Conservation (phyloP, 1,140 invertebrate genomes). For the Diorhabda elongata region DNA sequence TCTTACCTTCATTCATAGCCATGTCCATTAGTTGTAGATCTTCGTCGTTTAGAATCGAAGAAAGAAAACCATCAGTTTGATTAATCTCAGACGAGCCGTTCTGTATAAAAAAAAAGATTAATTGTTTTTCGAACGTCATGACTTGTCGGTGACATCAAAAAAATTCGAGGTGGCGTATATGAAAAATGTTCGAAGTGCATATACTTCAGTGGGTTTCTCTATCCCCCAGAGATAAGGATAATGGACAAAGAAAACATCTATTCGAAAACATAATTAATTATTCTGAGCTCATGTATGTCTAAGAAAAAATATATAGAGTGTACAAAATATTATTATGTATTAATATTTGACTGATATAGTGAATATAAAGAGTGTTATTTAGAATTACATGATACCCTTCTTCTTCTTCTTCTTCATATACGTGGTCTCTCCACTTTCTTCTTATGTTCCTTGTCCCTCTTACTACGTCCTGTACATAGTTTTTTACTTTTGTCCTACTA, state of each 20-base stretch:
- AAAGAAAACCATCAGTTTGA: conserved; percentile 78
- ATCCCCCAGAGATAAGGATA: neutral
- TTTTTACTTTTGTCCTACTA: too few species aligned
- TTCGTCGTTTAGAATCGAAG: conserved; percentile 81
- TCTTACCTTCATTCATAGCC: conserved; percentile 76
- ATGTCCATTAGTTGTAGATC: conserved; percentile 86
- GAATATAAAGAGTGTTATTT: too few species aligned
- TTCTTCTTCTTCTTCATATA: too few species aligned
- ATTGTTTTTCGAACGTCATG: conserved; percentile 9
- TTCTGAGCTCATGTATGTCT: too few species aligned
- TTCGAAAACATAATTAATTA: neutral
- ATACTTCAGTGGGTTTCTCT: conserved; percentile 1
- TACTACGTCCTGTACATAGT: too few species aligned
- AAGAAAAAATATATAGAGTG: too few species aligned
- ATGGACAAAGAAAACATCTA: neutral
- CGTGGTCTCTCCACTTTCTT: too few species aligned
- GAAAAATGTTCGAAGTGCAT: conserved; percentile 7
- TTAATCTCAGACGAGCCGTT: conserved; percentile 62
- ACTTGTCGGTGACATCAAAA: conserved; percentile 13
- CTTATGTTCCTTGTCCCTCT: too few species aligned
- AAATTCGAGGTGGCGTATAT: conserved; percentile 9
- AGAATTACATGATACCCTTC: too few species aligned
- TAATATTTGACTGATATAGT: too few species aligned
- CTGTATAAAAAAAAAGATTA: conserved; percentile 30
- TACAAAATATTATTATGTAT: too few species aligned